phyloP scores from a whole-genome alignment of 2,113 vertebrate genomes.

The Macquaria ambigua region DNA sequence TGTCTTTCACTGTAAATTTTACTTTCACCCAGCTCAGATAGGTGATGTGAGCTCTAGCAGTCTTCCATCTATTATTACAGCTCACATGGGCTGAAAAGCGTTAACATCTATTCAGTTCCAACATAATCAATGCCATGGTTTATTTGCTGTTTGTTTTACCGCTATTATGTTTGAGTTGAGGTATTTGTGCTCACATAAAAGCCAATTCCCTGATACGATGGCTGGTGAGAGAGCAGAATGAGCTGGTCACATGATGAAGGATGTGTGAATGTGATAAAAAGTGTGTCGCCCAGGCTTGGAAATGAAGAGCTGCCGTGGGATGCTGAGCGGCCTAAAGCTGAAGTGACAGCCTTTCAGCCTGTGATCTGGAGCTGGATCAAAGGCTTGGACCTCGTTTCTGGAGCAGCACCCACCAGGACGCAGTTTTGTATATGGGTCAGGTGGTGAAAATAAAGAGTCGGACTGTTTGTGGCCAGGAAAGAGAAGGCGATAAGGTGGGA shows the following conservation, averaged over 20 bases:
- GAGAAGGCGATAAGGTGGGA: slow-evolving; percentile 61
- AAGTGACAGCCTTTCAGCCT: slow-evolving; percentile 79
- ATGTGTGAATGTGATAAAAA: slow-evolving; percentile 71
- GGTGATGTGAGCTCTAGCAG: slow-evolving; percentile 43
- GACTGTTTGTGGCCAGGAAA: slow-evolving; percentile 60
- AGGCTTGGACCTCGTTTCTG: slow-evolving; percentile 81
- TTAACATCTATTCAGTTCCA: slow-evolving; percentile 49
- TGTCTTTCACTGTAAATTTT: slow-evolving; percentile 77
- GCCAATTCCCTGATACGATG: slow-evolving; percentile 32
- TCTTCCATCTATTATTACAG: slow-evolving; percentile 41
- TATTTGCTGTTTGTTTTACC: slow-evolving; percentile 48
- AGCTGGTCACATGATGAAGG: slow-evolving; percentile 61
- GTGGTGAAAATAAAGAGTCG: slow-evolving; percentile 72
- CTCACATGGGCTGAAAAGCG: slow-evolving; percentile 41
- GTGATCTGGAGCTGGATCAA: slow-evolving; percentile 82
- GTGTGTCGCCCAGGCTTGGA: slow-evolving; percentile 69
- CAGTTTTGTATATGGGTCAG: slow-evolving; percentile 84
- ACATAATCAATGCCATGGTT: slow-evolving; percentile 40
- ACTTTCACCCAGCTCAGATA: slow-evolving; percentile 42
- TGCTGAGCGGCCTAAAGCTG: slow-evolving; percentile 73
- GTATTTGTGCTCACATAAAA: slow-evolving; percentile 62
- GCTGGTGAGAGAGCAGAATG: slow-evolving; percentile 51
- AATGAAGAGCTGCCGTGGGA: slow-evolving; percentile 75
- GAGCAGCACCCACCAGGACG: slow-evolving; percentile 84
- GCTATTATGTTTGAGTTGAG: slow-evolving; percentile 50